A percentile compares a stretch with the other conserved stretches of the same genome.
Conservation (phyloP, 2,113 vertebrate genomes). For the Menidia beryllina region DNA sequence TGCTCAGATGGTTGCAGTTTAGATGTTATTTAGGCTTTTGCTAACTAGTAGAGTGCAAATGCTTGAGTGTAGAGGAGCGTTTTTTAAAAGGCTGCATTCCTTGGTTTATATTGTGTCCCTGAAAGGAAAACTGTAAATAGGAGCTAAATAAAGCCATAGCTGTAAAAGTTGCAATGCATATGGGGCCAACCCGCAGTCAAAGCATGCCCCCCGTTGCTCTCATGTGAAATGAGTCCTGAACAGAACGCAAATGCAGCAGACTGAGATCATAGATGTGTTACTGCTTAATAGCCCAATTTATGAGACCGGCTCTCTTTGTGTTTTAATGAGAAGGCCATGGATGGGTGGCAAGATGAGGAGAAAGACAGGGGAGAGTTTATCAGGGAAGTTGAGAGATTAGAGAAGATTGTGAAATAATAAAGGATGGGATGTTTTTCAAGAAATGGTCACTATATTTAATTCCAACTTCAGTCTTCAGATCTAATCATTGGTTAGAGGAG, state of each 20-base stretch:
- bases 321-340: conserved; percentile 68
- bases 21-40: conserved; percentile 45
- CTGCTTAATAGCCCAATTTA: conserved; percentile 63
- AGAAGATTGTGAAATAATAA: conserved; percentile 40
- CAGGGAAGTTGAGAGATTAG: conserved; percentile 43
- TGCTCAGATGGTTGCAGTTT: conserved; percentile 41
- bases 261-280: conserved; percentile 63
- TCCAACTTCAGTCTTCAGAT: conserved; percentile 45
- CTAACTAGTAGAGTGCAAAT: conserved; percentile 38
- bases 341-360: conserved; percentile 31
- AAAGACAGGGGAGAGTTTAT: conserved; percentile 22
- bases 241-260: conserved; percentile 39
- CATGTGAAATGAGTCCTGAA: conserved; percentile 36
- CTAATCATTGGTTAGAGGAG: conserved; percentile 63
- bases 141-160: conserved; percentile 42
- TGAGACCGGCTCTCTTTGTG: conserved; percentile 57
- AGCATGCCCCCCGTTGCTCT: conserved; percentile 34
- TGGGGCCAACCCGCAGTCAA: conserved; percentile 36
- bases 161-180: conserved; percentile 26
- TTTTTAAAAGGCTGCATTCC: conserved; percentile 31
- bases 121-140: conserved; percentile 35
- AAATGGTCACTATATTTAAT: conserved; percentile 37
- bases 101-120: conserved; percentile 11
- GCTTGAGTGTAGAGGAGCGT: neutral
- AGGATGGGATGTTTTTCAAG: conserved; percentile 33